Percentiles rank a stretch among this genome's conserved stretches.
These are phyloP conservation scores for Sebastes miniatus DNA, from an alignment of 2,797 vertebrate species.

Conservation along the genomic window DNA sequence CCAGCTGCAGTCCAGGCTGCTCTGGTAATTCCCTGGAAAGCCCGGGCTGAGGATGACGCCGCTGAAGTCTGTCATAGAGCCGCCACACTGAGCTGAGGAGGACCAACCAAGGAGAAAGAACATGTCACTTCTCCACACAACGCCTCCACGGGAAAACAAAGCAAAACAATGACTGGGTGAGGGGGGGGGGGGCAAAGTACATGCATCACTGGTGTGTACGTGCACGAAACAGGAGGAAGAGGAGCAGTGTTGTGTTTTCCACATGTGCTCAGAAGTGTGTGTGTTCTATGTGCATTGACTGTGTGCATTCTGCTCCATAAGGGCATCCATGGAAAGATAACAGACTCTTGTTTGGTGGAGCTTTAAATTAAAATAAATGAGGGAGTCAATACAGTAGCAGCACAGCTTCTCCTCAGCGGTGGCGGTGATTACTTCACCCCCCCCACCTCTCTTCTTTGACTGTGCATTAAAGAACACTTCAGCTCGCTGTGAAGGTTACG, in stretches of 20 bases:
- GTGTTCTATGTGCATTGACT: constrained; percentile 14
- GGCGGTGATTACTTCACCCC: constrained; percentile 57
- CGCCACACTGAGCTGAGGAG: constrained; percentile 91
- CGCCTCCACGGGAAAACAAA: constrained; percentile 38
- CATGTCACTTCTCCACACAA: constrained; percentile 52
- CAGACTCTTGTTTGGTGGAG: constrained; percentile 42
- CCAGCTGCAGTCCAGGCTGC: constrained; percentile 97
- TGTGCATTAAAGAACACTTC: constrained; percentile 32
- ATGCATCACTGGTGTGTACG: not conserved
- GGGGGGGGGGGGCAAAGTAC: not conserved
- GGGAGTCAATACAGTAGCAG: constrained; percentile 48
- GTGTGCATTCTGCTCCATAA: constrained; percentile 27
- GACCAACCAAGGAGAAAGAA: constrained; percentile 69
- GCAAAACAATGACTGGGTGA: constrained; percentile 20
- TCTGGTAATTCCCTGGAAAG: constrained; percentile 97
- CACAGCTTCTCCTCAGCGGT: constrained; percentile 41
- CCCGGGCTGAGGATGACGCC: constrained; percentile 96
- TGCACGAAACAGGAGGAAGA: not conserved
- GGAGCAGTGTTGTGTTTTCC: not conserved
- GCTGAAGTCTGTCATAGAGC: constrained; percentile 91
- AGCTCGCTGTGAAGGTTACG: constrained; percentile 54
- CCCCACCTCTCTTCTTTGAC: constrained; percentile 33
- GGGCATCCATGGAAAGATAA: constrained; percentile 28
- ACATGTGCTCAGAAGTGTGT: not conserved
- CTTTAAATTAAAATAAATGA: constrained; percentile 71